These are phyloP conservation scores for Drosophila willistoni DNA, from an alignment of 1,140 invertebrate species.

Conservation along the genomic window DNA sequence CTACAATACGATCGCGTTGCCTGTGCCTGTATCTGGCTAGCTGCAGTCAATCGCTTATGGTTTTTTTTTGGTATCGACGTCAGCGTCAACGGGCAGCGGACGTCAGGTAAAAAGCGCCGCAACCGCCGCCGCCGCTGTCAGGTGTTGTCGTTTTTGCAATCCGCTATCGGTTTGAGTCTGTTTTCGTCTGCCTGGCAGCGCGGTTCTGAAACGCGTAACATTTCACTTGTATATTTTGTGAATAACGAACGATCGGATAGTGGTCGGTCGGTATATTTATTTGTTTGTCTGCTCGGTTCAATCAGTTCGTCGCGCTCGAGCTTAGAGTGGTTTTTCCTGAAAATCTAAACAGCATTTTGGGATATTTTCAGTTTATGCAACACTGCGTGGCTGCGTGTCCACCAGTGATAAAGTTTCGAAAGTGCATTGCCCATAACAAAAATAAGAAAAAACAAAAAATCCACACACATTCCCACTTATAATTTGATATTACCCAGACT, in stretches of 20 bases:
- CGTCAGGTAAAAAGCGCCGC: conserved; percentile 14
- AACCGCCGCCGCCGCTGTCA: conserved; percentile 52
- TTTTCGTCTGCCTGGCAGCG: conserved; percentile 78
- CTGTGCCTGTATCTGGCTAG: neutral
- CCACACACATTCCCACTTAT: neutral
- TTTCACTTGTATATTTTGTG: conserved; percentile 35
- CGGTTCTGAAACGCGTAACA: conserved; percentile 76
- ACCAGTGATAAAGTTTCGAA: conserved; percentile 45
- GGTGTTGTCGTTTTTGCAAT: conserved; percentile 81
- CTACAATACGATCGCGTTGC: conserved; percentile 6
- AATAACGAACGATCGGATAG: conserved; percentile 32
- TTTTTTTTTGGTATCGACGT: neutral
- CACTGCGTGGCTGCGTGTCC: conserved; percentile 46
- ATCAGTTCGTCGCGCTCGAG: conserved; percentile 27
- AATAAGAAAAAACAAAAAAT: conserved; percentile 15
- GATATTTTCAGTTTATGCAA: conserved; percentile 39
- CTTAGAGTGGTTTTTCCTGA: conserved; percentile 38
- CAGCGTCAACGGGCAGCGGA: neutral
- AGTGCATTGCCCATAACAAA: conserved; percentile 23
- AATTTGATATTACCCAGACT: neutral
- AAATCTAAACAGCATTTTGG: conserved; percentile 22
- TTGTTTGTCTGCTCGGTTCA: conserved; percentile 21
- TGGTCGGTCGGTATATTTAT: conserved; percentile 24
- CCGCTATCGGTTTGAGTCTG: conserved; percentile 65
- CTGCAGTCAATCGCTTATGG: conserved; percentile 3